Conservation (phyloP, 2,113 vertebrate genomes). For the Galeopterus variegatus region DNA sequence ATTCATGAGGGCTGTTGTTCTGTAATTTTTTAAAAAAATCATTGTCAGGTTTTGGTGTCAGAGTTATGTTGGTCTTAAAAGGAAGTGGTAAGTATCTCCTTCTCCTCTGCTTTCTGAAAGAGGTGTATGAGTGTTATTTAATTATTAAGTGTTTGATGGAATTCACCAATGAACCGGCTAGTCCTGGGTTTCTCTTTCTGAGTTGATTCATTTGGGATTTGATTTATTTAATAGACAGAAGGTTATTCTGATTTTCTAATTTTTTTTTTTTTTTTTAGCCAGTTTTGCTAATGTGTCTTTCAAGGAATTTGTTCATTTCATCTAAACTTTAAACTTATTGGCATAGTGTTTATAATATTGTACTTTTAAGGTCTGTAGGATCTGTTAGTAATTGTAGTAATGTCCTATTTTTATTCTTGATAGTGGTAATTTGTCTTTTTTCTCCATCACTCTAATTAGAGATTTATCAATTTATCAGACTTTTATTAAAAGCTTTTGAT, state of each 20-base stretch:
- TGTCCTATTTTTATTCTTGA: neutral
- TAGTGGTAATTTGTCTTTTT: constrained; percentile 4
- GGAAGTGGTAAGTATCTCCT: neutral
- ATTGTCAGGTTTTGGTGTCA: neutral
- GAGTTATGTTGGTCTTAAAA: neutral
- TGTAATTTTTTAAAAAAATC: neutral
- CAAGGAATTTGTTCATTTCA: neutral
- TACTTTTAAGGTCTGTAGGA: neutral
- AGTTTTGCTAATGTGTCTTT: neutral
- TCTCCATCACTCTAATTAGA: neutral
- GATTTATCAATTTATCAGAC: neutral
- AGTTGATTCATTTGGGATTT: constrained; percentile 2
- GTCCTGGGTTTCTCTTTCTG: neutral
- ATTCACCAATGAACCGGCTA: neutral
- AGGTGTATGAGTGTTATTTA: neutral
- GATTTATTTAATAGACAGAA: neutral
- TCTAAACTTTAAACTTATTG: neutral
- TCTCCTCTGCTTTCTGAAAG: neutral
- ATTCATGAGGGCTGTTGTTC: neutral
- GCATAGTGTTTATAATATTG: neutral
- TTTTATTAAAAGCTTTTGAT: neutral
- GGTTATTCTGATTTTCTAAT: neutral
- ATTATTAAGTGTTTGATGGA: neutral
- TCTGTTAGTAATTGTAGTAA: neutral
- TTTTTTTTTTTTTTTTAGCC: neutral